A percentile compares a stretch with the other conserved stretches of the same genome.
Conservation (phyloP, 2,797 vertebrate genomes). For the Aulostomus chinensis region DNA sequence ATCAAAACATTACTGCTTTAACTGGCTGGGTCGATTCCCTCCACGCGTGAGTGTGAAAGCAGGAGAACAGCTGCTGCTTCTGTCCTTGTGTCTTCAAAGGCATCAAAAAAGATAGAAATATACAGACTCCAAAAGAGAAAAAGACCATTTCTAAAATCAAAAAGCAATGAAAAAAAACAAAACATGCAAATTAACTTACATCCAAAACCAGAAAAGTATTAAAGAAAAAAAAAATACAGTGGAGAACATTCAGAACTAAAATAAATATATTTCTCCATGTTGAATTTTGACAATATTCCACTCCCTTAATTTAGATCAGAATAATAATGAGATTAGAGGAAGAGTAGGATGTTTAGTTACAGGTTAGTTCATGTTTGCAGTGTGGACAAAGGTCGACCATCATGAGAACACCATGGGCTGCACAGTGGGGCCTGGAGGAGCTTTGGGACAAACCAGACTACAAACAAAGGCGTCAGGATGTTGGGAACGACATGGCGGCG, state of each 20-base stretch:
- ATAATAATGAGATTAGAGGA: constrained; percentile 50
- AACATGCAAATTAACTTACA: constrained; percentile 79
- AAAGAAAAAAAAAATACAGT: constrained; percentile 31
- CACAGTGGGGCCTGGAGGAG: not conserved
- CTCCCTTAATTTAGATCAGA: constrained; percentile 65
- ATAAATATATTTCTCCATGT: constrained; percentile 86
- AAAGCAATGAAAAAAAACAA: constrained; percentile 54
- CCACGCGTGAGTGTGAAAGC: constrained; percentile 69
- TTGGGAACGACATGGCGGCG: constrained; percentile 8
- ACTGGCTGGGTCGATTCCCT: constrained; percentile 74
- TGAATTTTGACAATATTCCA: constrained; percentile 71
- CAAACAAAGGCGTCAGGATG: constrained; percentile 20
- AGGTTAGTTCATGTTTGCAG: constrained; percentile 58
- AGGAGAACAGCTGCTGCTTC: constrained; percentile 54
- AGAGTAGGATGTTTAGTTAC: constrained; percentile 80
- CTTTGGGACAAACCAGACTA: constrained; percentile 76
- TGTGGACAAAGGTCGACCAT: constrained; percentile 49
- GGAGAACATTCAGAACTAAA: constrained; percentile 76
- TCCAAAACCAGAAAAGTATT: constrained; percentile 55
- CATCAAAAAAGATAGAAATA: constrained; percentile 84
- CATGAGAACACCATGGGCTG: too few species aligned
- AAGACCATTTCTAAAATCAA: constrained; percentile 46
- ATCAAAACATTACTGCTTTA: constrained; percentile 90
- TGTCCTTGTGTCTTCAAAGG: constrained; percentile 79
- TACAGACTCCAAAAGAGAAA: constrained; percentile 57